Conservation (phyloP, 2,797 vertebrate species). For the Podarcis siculus region DNA sequence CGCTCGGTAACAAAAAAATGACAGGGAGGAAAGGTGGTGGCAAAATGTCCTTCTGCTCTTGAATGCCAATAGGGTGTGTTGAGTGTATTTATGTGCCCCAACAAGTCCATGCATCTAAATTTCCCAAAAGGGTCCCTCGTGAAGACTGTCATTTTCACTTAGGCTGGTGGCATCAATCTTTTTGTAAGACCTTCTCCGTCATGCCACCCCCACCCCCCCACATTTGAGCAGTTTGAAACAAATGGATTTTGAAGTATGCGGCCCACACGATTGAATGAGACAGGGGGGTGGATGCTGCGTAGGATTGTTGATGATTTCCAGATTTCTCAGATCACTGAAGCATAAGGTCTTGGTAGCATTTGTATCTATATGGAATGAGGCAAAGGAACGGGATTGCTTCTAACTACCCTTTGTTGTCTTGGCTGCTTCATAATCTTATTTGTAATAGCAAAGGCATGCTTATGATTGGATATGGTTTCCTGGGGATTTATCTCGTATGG, state of each 20-base stretch:
- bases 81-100: conserved; percentile 25
- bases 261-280: conserved; percentile 61
- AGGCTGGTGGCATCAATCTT: conserved; percentile 54
- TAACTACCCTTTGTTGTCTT: conserved; percentile 16
- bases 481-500: not conserved
- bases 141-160: conserved; percentile 40
- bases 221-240: conserved; percentile 54
- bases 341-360: conserved; percentile 49
- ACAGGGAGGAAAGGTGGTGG: not conserved
- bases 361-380: conserved; percentile 26
- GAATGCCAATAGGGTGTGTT: not conserved
- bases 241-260: conserved; percentile 64
- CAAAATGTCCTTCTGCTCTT: not conserved
- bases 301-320: conserved; percentile 61
- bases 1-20: not conserved
- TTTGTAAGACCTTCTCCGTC: not conserved
- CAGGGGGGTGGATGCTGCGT: conserved; percentile 64
- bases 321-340: conserved; percentile 58
- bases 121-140: conserved; percentile 30
- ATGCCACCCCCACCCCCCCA: not conserved
- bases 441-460: not conserved
- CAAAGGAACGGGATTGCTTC: not conserved
- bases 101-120: conserved; percentile 30
- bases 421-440: not conserved
- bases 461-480: not conserved